These are phyloP conservation scores for Capitella teleta DNA, from an alignment of 1,140 invertebrate genomes.

Conservation along the genomic window DNA sequence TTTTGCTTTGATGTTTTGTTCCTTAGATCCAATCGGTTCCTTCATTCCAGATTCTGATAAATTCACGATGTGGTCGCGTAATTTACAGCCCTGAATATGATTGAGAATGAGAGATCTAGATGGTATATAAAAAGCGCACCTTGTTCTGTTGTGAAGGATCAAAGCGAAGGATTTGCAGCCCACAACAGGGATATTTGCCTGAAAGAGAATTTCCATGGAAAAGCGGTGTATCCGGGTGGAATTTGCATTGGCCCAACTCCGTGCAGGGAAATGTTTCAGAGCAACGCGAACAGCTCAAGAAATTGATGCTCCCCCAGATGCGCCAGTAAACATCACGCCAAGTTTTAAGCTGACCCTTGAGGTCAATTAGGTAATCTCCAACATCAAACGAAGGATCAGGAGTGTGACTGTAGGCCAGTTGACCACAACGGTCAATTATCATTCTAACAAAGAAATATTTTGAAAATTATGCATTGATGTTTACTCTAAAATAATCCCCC, in stretches of 20 bases:
- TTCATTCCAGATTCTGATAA: constrained; percentile 4
- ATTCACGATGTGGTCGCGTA: constrained; percentile 33
- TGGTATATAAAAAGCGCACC: constrained; percentile 15
- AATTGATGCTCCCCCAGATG: constrained; percentile 58
- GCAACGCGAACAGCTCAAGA: constrained; percentile 30
- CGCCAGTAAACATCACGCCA: constrained; percentile 89
- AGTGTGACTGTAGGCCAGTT: constrained; percentile 18
- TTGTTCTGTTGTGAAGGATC: constrained; percentile 46
- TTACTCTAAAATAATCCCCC: background rate
- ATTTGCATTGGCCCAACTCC: constrained; percentile 35
- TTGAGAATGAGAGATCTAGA: background rate
- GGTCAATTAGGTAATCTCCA: constrained; percentile 62
- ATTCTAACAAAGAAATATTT: constrained; percentile 1
- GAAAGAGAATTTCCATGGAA: constrained; percentile 8
- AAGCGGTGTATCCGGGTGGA: constrained; percentile 11
- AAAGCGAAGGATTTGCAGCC: constrained; percentile 66
- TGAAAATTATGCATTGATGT: background rate
- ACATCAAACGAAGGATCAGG: constrained; percentile 68
- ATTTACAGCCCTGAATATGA: constrained; percentile 28
- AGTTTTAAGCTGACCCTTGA: constrained; percentile 61
- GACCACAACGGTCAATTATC: constrained; percentile 1
- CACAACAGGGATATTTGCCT: constrained; percentile 69
- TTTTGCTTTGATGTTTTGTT: constrained; percentile 10
- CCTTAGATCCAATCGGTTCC: constrained; percentile 8
- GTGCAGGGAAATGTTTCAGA: constrained; percentile 28